phyloP scores from a whole-genome alignment of 2,888 invertebrate species.

The Ophion obscuratus region DNA sequence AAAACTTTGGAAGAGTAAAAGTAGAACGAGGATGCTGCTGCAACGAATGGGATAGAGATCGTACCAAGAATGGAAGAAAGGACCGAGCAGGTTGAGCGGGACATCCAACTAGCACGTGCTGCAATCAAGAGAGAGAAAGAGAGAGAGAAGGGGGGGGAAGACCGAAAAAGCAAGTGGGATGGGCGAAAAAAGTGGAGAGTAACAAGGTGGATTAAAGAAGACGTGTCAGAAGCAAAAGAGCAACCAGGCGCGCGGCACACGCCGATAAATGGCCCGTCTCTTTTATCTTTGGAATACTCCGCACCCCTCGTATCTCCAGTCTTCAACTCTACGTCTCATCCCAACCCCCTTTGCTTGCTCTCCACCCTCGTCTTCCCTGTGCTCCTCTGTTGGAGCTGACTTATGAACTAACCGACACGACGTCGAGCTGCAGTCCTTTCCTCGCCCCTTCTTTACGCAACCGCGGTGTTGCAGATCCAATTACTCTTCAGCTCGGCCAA shows the following conservation, averaged over 20 bases:
- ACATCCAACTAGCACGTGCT: conserved; percentile 38
- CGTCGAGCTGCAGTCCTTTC: conserved; percentile 19
- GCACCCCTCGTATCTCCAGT: conserved; percentile 2
- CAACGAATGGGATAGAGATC: not conserved
- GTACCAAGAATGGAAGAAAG: conserved; percentile 25
- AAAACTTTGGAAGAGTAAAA: not conserved
- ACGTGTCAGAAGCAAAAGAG: conserved; percentile 54
- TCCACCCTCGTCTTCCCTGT: conserved; percentile 22
- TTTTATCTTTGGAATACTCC: conserved; percentile 59
- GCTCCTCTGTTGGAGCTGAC: conserved; percentile 28
- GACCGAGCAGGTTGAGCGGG: conserved; percentile 18
- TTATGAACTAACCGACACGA: conserved; percentile 58
- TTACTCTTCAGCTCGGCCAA: conserved; percentile 66
- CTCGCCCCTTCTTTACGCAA: not conserved
- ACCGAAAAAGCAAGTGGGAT: not conserved
- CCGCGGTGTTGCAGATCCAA: conserved; percentile 68
- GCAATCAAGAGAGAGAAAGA: conserved; percentile 26
- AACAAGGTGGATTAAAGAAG: conserved; percentile 33
- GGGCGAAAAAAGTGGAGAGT: not conserved
- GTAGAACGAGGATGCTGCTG: conserved; percentile 25
- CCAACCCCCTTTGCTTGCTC: not conserved
- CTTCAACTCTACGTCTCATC: conserved; percentile 11
- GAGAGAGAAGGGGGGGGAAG: conserved; percentile 9
- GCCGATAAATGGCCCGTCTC: conserved; percentile 62
- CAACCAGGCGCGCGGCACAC: conserved; percentile 40